A percentile compares a stretch with the other conserved stretches of the same genome.
Conservation (phyloP, 2,113 vertebrate genomes). For the Notarius quadriscutis region DNA sequence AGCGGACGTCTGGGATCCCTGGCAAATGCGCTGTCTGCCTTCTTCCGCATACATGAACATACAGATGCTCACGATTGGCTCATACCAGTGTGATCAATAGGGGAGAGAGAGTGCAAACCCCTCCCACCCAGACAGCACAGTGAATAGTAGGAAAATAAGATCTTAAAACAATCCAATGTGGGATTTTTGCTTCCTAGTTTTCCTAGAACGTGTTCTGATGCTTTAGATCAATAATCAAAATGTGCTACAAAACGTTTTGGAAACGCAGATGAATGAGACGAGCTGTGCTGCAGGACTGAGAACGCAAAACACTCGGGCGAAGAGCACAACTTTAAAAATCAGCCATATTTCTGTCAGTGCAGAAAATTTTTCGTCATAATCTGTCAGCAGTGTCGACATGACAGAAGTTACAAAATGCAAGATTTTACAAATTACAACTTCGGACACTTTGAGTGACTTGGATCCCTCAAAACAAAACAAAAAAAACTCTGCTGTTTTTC, state of each 20-base stretch:
- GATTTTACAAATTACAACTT: background rate
- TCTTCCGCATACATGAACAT: no score
- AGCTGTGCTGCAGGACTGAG: background rate
- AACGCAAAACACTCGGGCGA: background rate
- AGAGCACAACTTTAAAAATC: background rate
- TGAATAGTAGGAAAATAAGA: background rate
- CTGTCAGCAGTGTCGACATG: background rate
- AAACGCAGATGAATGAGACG: background rate
- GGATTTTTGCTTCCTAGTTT: background rate
- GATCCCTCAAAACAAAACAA: background rate
- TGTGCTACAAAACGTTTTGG: background rate
- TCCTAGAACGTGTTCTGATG: background rate
- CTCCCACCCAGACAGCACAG: background rate
- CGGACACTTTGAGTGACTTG: background rate
- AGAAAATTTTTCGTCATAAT: background rate
- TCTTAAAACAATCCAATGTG: background rate
- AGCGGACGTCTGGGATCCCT: no score
- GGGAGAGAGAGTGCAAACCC: background rate
- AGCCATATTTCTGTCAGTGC: background rate
- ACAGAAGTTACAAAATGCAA: background rate
- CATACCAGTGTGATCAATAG: background rate
- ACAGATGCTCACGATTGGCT: background rate
- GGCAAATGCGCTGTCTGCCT: no score
- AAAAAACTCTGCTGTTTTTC: background rate
- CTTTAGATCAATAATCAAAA: background rate